These are phyloP conservation scores for Danio choprae DNA, from an alignment of 2,797 vertebrate species.

Conservation along the genomic window DNA sequence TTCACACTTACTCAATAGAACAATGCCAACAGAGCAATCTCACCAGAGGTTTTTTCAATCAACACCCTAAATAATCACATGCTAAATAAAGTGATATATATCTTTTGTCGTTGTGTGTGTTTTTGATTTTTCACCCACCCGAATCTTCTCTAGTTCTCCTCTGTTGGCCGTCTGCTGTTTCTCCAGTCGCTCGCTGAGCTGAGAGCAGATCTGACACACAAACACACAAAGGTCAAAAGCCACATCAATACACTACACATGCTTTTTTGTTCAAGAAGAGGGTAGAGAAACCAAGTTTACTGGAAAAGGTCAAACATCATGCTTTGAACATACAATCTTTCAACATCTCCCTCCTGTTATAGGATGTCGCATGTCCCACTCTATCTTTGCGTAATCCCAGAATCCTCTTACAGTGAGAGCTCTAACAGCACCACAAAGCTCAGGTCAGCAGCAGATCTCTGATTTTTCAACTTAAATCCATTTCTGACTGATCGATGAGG, in stretches of 20 bases:
- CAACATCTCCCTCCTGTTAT: neutral
- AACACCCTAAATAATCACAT: too few species aligned
- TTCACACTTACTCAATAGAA: too few species aligned
- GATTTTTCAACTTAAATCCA: neutral
- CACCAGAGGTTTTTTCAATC: too few species aligned
- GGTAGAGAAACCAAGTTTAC: neutral
- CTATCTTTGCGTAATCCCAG: slow-evolving; percentile 1
- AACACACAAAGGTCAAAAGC: slow-evolving; percentile 47
- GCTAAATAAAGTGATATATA: too few species aligned
- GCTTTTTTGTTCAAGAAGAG: neutral
- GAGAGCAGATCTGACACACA: slow-evolving; percentile 92
- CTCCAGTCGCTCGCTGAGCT: slow-evolving; percentile 96
- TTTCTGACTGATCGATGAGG: neutral
- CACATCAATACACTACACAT: neutral
- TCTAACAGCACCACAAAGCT: slow-evolving; percentile 11
- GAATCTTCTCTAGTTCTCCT: slow-evolving; percentile 95
- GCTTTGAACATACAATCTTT: slow-evolving; percentile 6
- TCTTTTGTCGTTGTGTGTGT: neutral
- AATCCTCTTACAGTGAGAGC: slow-evolving; percentile 64
- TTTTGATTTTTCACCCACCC: slow-evolving; percentile 79
- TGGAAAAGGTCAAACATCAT: neutral
- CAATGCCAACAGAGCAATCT: too few species aligned
- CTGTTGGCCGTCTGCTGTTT: slow-evolving; percentile 94
- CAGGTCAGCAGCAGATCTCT: slow-evolving; percentile 28
- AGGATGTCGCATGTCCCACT: neutral